A percentile compares a stretch with the other conserved stretches of the same genome.
These are phyloP conservation scores for Cynodonichthys magdalenae DNA, from an alignment of 2,797 vertebrate species.

Conservation along the genomic window DNA sequence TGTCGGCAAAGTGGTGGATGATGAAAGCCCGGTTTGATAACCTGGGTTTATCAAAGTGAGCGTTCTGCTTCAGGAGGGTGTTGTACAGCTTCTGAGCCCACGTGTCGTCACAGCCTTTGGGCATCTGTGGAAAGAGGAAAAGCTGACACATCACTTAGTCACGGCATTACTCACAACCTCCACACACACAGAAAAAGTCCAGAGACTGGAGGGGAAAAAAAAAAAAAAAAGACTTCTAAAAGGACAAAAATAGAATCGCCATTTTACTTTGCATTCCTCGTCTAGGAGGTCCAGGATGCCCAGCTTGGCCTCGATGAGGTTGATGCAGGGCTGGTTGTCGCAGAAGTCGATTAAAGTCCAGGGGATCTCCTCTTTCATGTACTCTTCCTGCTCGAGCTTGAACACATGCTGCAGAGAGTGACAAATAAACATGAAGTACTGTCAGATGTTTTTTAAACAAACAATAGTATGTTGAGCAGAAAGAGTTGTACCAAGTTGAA, in stretches of 20 bases:
- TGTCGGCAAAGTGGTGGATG: constrained; percentile 97
- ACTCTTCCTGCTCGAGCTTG: constrained; percentile 97
- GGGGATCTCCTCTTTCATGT: constrained; percentile 95
- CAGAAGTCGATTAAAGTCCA: constrained; percentile 99
- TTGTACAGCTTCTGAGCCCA: constrained; percentile 98
- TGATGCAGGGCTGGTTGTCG: constrained; percentile 97
- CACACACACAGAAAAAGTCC: constrained; percentile 15
- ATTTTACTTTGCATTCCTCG: constrained; percentile 93
- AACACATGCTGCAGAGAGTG: constrained; percentile 89
- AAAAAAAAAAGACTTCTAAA: neutral
- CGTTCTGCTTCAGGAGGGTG: constrained; percentile 90
- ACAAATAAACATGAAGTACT: constrained; percentile 4
- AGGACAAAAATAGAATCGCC: neutral
- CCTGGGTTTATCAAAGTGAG: constrained; percentile 93
- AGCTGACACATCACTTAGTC: constrained; percentile 64
- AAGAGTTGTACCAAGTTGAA: constrained; percentile 91
- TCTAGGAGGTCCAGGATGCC: constrained; percentile 95
- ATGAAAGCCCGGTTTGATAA: constrained; percentile 96
- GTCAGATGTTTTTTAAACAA: too few species aligned
- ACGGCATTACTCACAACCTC: constrained; percentile 63
- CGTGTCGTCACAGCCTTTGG: constrained; percentile 93
- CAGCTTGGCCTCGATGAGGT: constrained; percentile 95
- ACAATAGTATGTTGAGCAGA: neutral
- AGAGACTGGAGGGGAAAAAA: constrained; percentile 17
- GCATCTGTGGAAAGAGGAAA: constrained; percentile 88